Percentiles rank a stretch among this genome's conserved stretches.
Conservation (phyloP, 2,113 vertebrate species). For the Ochotona princeps region DNA sequence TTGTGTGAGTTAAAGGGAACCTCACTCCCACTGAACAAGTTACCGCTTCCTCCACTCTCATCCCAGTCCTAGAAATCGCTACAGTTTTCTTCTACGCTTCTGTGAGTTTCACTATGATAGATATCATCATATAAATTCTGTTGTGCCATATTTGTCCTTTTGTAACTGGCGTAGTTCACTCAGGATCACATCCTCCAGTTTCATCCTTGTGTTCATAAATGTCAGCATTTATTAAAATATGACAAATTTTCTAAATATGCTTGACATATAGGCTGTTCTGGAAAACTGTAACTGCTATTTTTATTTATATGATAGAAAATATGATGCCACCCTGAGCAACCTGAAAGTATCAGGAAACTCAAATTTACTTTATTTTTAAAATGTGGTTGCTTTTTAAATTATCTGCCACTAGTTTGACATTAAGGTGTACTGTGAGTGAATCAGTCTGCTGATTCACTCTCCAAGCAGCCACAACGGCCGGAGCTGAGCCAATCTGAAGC, state of each 20-base stretch:
- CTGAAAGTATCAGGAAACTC: background rate
- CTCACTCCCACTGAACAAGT: background rate
- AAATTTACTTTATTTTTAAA: slow-evolving; percentile 1
- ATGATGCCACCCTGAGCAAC: background rate
- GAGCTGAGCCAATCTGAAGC: too few species aligned
- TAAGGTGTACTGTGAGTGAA: background rate
- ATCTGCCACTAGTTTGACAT: background rate
- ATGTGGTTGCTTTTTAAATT: slow-evolving; percentile 15
- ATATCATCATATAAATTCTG: background rate
- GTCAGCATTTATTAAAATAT: background rate
- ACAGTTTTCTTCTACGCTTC: background rate
- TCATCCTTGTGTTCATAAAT: background rate
- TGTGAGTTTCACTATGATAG: background rate
- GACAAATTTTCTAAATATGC: background rate
- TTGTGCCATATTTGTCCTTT: background rate
- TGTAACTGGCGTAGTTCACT: background rate
- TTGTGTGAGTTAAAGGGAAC: background rate
- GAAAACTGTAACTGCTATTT: background rate
- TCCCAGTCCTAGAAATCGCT: background rate
- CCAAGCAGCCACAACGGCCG: too few species aligned
- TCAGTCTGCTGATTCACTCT: too few species aligned
- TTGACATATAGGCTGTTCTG: background rate
- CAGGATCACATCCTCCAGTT: background rate
- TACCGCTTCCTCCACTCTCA: background rate
- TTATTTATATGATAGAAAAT: background rate